Evolutionary conservation across 2,797 vertebrate genomes (phyloP).

Genomic region (Anisognathus igniventris): DNA sequence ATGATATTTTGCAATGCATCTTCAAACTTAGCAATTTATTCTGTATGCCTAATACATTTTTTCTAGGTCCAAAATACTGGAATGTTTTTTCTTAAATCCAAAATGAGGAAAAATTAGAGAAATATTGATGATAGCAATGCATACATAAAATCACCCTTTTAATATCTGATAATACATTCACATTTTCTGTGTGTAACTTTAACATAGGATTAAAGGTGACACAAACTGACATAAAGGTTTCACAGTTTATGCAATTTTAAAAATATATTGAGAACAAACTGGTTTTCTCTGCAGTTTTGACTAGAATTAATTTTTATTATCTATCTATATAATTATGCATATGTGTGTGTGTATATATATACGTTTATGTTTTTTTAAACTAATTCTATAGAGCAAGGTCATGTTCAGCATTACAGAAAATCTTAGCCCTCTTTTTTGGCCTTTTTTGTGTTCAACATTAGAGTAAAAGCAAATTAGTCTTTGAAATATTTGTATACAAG

Average conservation of each 20-base stretch:
- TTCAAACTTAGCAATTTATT: not conserved
- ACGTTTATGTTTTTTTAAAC: not conserved
- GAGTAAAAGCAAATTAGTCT: not conserved
- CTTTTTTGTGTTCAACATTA: not conserved
- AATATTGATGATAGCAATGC: not conserved
- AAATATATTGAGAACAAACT: not conserved
- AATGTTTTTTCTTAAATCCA: not conserved
- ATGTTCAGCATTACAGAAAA: not conserved
- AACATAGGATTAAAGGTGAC: not conserved
- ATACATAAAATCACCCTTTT: not conserved
- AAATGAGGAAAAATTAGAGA: not conserved
- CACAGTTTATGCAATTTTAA: not conserved
- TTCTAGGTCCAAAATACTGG: not conserved
- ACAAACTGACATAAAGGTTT: not conserved
- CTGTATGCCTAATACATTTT: not conserved
- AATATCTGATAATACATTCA: not conserved
- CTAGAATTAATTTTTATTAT: not conserved
- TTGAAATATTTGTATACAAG: not conserved
- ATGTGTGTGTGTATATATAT: not conserved
- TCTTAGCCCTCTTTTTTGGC: not conserved
- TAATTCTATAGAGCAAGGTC: not conserved
- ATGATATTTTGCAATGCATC: not conserved
- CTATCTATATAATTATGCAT: not conserved
- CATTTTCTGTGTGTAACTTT: not conserved
- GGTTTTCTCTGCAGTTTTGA: not conserved